Percentiles rank a stretch among this genome's conserved stretches.
phyloP scores from a whole-genome alignment of 2,888 invertebrate genomes.

The Trilocha varians region DNA sequence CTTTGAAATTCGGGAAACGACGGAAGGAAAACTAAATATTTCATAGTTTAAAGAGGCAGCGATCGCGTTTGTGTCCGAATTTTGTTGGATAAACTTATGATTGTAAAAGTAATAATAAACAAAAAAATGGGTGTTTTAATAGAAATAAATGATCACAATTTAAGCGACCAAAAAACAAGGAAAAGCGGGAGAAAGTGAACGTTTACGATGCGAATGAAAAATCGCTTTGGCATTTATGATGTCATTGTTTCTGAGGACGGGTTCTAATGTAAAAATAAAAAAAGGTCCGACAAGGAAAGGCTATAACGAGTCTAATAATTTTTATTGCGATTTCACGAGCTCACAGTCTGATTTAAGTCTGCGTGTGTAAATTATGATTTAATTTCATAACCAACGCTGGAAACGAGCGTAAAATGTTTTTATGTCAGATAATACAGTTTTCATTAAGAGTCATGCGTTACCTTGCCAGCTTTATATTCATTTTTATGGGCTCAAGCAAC shows the following conservation, averaged over 20 bases:
- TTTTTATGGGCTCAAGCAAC: constrained; percentile 43
- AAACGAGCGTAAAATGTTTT: constrained; percentile 64
- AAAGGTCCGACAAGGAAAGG: constrained; percentile 37
- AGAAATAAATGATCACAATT: not conserved
- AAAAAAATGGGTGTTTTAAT: not conserved
- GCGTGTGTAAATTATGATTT: constrained; percentile 68
- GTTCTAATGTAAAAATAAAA: constrained; percentile 38
- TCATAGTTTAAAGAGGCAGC: no score
- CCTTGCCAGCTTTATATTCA: constrained; percentile 50
- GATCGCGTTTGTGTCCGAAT: no score
- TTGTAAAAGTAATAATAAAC: not conserved
- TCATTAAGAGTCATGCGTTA: constrained; percentile 61
- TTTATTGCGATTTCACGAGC: constrained; percentile 62
- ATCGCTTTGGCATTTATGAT: constrained; percentile 52
- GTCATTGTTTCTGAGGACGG: constrained; percentile 44
- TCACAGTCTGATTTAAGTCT: constrained; percentile 59
- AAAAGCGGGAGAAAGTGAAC: constrained; percentile 5
- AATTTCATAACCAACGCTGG: constrained; percentile 64
- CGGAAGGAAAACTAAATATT: no score
- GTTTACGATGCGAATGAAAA: constrained; percentile 46
- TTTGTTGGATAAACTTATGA: not conserved
- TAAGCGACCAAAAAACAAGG: not conserved
- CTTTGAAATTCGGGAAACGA: no score
- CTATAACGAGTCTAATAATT: constrained; percentile 55
- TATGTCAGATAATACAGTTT: constrained; percentile 66